Base-by-base conservation (phyloP, 1,140 invertebrate species). In the Neodiprion virginianus region DNA sequence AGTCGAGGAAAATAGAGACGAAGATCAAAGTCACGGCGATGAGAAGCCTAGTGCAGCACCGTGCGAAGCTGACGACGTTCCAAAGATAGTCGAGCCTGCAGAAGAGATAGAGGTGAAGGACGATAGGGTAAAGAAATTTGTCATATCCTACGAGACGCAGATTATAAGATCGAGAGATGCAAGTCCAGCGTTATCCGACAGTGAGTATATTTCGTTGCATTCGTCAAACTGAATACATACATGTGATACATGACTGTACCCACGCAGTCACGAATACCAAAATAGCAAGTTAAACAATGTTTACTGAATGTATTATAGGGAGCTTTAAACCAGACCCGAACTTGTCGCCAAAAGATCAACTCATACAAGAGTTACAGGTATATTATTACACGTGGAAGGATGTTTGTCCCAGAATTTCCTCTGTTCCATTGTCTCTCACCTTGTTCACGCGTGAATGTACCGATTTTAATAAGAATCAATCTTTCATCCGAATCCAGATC, bases 321-420 rank as follows among this genome's bases (percentile, higher is more conserved):
- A 86, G 84, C 83, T 88, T 85, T 79, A 86, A 89, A 83, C 80
- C 85, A 74, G 86, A 89, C 77, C 83, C 86, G 77, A 88, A 87
- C 79, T 79, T 88, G 76, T 76, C 83, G 28, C 82, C 85, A 73
- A 83, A 86, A 84, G 85, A 88, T 74, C 87, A 89, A 85, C 81
- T 89, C 76, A 88, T 89, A 81, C 85, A 89, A 76, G 88, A 88
- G 78, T 76, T 89, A 48, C 84, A 88, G 87, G 88, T 89, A 89
- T 74, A 61, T 61, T 61, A 61, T 40, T 40, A 40, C 1, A 61
- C n/a, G 53, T 61, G 53, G 0, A 61, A 61, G 11, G 28, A 17
- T 14, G 53, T 61, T 61, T 61, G 11, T 7, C 53, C 28, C 28
- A 40, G 28, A 61, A 17, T 61, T 61, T 14, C n/a, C 53, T 61